These are phyloP conservation scores for Chrysina gloriosa DNA, from an alignment of 2,888 invertebrate genomes.

Conservation along the genomic window DNA sequence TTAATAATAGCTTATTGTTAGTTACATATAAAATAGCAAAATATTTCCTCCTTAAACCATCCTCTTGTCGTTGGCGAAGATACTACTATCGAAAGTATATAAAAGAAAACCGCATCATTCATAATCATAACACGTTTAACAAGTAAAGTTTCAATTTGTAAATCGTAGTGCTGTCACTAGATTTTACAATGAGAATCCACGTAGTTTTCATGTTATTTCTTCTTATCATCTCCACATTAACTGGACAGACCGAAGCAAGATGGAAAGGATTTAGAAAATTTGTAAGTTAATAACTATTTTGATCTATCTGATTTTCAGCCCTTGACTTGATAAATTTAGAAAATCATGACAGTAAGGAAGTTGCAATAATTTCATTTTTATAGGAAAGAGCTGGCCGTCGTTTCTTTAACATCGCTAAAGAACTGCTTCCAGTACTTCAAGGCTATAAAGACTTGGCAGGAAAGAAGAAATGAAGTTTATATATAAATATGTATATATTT, in stretches of 20 bases:
- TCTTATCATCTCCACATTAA: conserved; percentile 20
- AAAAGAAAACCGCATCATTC: no score
- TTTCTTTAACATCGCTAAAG: conserved; percentile 46
- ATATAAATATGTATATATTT: no score
- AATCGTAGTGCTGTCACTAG: not conserved
- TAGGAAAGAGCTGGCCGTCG: conserved; percentile 48
- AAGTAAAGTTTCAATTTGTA: not conserved
- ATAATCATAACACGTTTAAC: no score
- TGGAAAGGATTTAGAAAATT: conserved; percentile 55
- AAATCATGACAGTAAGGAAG: not conserved
- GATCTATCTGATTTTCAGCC: not conserved
- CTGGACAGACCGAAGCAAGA: conserved; percentile 50
- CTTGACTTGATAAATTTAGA: not conserved
- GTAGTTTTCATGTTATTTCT: conserved; percentile 7
- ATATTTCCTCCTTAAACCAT: no score
- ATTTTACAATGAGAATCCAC: not conserved
- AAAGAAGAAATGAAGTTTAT: not conserved
- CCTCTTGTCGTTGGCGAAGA: no score
- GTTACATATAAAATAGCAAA: no score
- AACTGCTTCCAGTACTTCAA: conserved; percentile 45
- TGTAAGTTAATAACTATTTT: conserved; percentile 48
- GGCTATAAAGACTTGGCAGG: conserved; percentile 40
- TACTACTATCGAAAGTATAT: no score
- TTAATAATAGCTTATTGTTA: no score
- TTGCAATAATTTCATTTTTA: not conserved